Base-by-base conservation (phyloP, 2,113 vertebrate genomes). In the Pogonocichla stellata region DNA sequence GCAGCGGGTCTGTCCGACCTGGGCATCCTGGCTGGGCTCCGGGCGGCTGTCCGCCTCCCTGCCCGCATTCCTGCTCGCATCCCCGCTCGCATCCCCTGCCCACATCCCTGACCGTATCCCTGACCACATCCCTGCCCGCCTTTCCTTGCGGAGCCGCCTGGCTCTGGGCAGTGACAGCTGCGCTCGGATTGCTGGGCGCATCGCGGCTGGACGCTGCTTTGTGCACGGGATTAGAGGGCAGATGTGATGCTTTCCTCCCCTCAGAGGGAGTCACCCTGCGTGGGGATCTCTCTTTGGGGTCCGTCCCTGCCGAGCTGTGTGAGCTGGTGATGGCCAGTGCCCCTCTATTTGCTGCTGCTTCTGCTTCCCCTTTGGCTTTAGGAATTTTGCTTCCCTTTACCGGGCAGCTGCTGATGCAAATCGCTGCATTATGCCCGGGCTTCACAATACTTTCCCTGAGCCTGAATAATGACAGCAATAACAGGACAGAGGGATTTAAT, bases 291-390 rank as follows among this genome's bases (percentile, higher is more conserved):
- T 15, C 25, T 10, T 9, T 25, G 54, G 40, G 40, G 56, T 26
- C 70, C 10, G 26, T 2, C 20, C 14, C 34, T 8, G n/a, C 53
- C 28, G 48, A 19, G 33, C 48, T 36, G 22, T 4, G 28, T 12
- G 58, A n/a, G 58, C 56, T 10, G 12, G 20, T 17, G 36, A 2
- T 17, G 53, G 13, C 33, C 58, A 0, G 12, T 24, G 50, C 28
- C 19, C 73, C 13, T 47, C 25, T 6, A 1, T 22, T 16, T 5
- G 5, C 64, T 26, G 0, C 50, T 9, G 0, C 57, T 8, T 5
- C 58, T 20, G 0, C 57, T 67, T 74, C 38, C 16, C 12, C 8
- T 56, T 38, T 6, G 8, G 3, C 23, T 4, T 24, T 18, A 4
- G 77, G 12, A 36, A 3, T n/a, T 90, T 67, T 56, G 19, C 36